Evolutionary conservation across 2,888 invertebrate species (phyloP).

Genomic region (Acronicta psi): DNA sequence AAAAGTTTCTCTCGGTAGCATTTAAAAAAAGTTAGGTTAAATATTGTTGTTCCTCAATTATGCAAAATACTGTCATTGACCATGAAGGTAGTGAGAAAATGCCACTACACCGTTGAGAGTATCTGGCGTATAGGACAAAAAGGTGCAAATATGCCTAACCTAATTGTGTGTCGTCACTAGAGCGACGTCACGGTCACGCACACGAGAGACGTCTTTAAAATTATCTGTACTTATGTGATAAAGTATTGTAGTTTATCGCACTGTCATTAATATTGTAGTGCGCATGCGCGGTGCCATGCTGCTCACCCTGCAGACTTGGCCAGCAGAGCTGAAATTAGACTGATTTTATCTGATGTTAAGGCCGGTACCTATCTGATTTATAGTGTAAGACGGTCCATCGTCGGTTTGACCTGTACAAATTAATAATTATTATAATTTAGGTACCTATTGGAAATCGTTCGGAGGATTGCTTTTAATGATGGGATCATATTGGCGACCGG

Average conservation of each 20-base stretch:
- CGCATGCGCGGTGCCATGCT: slow-evolving; percentile 63
- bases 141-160: slow-evolving; percentile 58
- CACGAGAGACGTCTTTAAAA: slow-evolving; percentile 49
- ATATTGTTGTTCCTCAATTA: slow-evolving; percentile 9
- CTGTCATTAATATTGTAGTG: slow-evolving; percentile 49
- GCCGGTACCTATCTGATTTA: slow-evolving; percentile 62
- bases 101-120: slow-evolving; percentile 47
- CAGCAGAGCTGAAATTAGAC: slow-evolving; percentile 82
- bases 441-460: slow-evolving; percentile 29
- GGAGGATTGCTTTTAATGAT: slow-evolving; percentile 38
- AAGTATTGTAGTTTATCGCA: slow-evolving; percentile 30
- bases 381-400: slow-evolving; percentile 54
- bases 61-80: slow-evolving; percentile 19
- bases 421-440: slow-evolving; percentile 31
- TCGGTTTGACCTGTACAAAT: slow-evolving; percentile 30
- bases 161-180: slow-evolving; percentile 61
- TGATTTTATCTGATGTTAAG: slow-evolving; percentile 71
- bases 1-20: slow-evolving; percentile 5
- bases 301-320: slow-evolving; percentile 54
- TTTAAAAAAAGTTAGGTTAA: slow-evolving; percentile 3
- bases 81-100: slow-evolving; percentile 30
- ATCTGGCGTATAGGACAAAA: slow-evolving; percentile 52
- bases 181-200: too few species aligned
- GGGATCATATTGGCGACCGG: slow-evolving; percentile 23
- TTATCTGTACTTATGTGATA: slow-evolving; percentile 24